These are phyloP conservation scores for Synergus itoensis DNA, from an alignment of 2,888 invertebrate species.

Conservation along the genomic window DNA sequence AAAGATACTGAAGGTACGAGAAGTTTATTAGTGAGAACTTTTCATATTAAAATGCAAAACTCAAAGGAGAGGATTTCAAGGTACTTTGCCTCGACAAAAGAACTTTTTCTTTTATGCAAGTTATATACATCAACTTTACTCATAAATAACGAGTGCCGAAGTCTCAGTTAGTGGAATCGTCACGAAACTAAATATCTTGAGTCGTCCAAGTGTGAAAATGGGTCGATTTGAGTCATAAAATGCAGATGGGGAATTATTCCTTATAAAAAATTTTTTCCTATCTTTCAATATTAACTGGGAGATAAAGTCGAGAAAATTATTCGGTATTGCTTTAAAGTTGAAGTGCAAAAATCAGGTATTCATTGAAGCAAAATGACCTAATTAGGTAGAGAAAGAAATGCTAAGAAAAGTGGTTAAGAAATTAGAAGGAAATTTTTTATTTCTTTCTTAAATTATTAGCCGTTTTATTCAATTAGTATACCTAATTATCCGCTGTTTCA, in stretches of 20 bases:
- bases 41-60: conserved; percentile 21
- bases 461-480: no score
- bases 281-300: neutral
- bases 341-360: neutral
- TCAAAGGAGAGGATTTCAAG: conserved; percentile 4
- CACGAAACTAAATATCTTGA: conserved; percentile 24
- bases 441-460: neutral
- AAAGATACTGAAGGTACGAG: neutral
- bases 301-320: neutral
- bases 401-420: neutral
- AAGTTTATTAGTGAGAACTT: neutral
- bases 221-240: conserved; percentile 25
- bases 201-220: conserved; percentile 22
- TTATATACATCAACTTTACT: conserved; percentile 12
- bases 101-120: conserved; percentile 13
- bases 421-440: neutral
- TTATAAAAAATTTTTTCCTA: neutral
- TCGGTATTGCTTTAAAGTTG: conserved; percentile 4
- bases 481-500: no score
- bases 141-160: conserved; percentile 26
- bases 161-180: conserved; percentile 4
- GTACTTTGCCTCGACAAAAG: conserved; percentile 11
- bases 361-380: neutral
- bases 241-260: neutral
- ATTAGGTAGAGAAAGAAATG: neutral